A percentile compares a stretch with the other conserved stretches of the same genome.
Evolutionary conservation across 2,888 invertebrate genomes (phyloP).

Genomic region (Tineola bisselliella): DNA sequence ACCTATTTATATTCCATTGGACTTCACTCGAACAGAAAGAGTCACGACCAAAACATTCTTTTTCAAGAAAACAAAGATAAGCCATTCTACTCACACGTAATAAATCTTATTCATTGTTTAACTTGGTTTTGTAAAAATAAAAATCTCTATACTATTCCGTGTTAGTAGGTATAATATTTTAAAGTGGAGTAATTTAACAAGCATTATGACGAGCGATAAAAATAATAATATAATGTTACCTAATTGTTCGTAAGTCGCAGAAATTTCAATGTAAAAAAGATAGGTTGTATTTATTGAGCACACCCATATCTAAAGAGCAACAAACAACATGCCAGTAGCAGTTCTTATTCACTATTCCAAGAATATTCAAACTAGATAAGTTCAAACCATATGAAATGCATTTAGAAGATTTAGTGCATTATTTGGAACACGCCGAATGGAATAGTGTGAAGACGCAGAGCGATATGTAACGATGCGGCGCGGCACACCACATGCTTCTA

Average conservation of each 20-base stretch:
- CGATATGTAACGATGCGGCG: slow-evolving; percentile 20
- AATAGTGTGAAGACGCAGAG: slow-evolving; percentile 17
- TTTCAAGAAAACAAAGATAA: not conserved
- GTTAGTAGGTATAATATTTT: not conserved
- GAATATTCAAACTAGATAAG: not conserved
- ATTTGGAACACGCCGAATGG: slow-evolving; percentile 12
- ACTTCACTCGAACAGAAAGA: not conserved
- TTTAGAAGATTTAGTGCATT: not conserved
- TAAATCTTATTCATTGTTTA: not conserved
- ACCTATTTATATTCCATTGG: not conserved
- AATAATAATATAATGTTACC: not conserved
- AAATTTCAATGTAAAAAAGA: not conserved
- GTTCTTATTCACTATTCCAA: not conserved
- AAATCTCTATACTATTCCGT: not conserved
- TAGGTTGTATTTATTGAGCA: not conserved
- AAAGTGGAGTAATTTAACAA: not conserved
- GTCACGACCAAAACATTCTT: not conserved
- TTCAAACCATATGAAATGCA: not conserved
- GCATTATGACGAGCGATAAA: not conserved
- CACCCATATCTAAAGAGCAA: not conserved
- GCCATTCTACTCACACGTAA: not conserved
- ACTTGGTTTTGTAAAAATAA: not conserved
- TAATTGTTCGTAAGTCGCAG: not conserved
- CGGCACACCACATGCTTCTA: slow-evolving; percentile 34
- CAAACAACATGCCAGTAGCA: not conserved